These are phyloP conservation scores for Pristionchus entomophagus DNA, from an alignment of 2,888 invertebrate genomes.

Conservation along the genomic window DNA sequence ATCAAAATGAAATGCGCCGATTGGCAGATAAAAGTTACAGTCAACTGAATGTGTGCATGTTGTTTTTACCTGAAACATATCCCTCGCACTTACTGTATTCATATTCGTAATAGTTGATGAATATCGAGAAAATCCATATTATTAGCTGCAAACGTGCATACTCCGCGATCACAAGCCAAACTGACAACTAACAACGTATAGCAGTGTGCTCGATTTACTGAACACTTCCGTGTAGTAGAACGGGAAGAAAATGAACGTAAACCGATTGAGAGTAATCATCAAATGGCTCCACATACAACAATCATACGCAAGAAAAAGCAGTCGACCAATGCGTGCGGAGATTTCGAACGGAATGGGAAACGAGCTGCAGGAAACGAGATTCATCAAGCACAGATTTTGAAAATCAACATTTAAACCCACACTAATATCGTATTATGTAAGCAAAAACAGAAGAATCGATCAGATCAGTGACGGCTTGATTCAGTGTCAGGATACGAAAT, in stretches of 20 bases:
- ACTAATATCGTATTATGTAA: not conserved
- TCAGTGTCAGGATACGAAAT: conserved; percentile 5
- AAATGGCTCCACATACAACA: conserved; percentile 42
- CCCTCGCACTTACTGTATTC: too few species aligned
- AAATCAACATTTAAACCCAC: too few species aligned
- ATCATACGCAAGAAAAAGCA: conserved; percentile 24
- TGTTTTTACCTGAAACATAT: not conserved
- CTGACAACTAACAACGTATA: conserved; percentile 30
- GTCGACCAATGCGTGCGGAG: conserved; percentile 6
- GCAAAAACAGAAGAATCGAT: conserved; percentile 34
- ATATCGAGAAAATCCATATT: conserved; percentile 21
- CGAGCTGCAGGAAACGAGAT: not conserved
- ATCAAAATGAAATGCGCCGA: conserved; percentile 23
- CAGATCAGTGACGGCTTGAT: conserved; percentile 30
- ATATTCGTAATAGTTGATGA: conserved; percentile 39
- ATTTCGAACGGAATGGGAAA: not conserved
- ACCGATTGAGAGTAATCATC: conserved; percentile 37
- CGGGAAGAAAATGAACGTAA: not conserved
- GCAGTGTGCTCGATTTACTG: not conserved
- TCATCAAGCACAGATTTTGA: too few species aligned
- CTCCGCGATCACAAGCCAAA: too few species aligned
- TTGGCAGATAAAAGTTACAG: conserved; percentile 4
- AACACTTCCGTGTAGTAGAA: not conserved
- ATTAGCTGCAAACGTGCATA: not conserved
- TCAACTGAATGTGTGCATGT: not conserved